A percentile compares a stretch with the other conserved stretches of the same genome.
phyloP scores from a whole-genome alignment of 2,888 invertebrate species.

The Vanessa cardui region DNA sequence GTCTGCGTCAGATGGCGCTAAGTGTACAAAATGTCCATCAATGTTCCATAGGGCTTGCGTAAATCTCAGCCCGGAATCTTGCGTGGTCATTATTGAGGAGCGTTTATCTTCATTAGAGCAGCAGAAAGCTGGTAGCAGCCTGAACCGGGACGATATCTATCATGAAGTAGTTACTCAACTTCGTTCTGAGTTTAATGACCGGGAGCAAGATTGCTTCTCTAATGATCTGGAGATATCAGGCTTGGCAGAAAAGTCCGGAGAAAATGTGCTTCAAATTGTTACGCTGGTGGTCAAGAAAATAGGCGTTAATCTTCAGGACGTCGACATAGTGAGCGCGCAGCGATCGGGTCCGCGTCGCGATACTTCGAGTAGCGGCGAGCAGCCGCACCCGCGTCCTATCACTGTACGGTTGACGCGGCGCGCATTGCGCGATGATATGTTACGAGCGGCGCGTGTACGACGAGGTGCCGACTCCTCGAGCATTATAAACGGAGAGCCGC shows the following conservation, averaged over 20 bases:
- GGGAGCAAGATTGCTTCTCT: slow-evolving; percentile 3
- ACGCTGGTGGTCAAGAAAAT: slow-evolving; percentile 7
- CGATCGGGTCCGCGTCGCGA: slow-evolving; percentile 12
- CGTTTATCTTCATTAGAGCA: background rate
- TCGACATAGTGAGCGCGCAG: slow-evolving; percentile 12
- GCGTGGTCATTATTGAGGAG: background rate
- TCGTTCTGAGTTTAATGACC: slow-evolving; percentile 1
- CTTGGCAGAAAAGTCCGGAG: background rate
- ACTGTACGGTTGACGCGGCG: slow-evolving; percentile 8
- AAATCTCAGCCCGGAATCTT: too few species aligned
- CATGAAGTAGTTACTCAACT: slow-evolving; percentile 9
- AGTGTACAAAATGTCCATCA: too few species aligned
- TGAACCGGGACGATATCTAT: background rate
- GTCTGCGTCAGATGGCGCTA: too few species aligned
- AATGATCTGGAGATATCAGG: slow-evolving; percentile 19
- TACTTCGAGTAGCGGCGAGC: background rate
- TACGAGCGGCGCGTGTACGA: slow-evolving; percentile 10
- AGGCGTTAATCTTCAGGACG: slow-evolving; percentile 7
- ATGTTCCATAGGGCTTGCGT: too few species aligned
- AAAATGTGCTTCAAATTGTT: background rate
- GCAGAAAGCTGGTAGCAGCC: too few species aligned
- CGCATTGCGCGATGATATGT: background rate
- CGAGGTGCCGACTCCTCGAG: too few species aligned
- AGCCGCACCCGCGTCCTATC: slow-evolving; percentile 13
- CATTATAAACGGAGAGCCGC: background rate